These are phyloP conservation scores for Drosophila mimetica DNA, from an alignment of 2,888 invertebrate genomes.

Conservation along the genomic window DNA sequence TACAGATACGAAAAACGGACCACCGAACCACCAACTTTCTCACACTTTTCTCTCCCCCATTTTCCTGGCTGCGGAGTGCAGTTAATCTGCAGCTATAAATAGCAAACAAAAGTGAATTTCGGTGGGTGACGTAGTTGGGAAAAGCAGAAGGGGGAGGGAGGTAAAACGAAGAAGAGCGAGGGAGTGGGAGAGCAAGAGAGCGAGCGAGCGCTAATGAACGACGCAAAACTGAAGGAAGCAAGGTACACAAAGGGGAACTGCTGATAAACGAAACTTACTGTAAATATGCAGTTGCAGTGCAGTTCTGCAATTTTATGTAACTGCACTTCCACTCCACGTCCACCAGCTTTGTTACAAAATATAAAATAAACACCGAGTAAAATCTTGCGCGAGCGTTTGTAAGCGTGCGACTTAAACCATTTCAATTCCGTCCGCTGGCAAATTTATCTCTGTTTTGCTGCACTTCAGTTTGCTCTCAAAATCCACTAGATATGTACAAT, in stretches of 20 bases:
- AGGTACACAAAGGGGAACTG: conserved; percentile 38
- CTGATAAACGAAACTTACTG: conserved; percentile 62
- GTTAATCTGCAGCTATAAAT: conserved; percentile 63
- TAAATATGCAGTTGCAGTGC: conserved; percentile 62
- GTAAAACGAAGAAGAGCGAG: conserved; percentile 9
- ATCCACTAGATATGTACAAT: not conserved
- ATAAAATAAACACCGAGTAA: conserved; percentile 11
- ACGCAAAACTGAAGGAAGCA: conserved; percentile 22
- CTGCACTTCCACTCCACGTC: conserved; percentile 34
- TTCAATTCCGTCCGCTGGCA: conserved; percentile 13
- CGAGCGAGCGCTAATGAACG: conserved; percentile 31
- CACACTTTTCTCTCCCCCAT: not conserved
- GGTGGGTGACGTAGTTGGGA: conserved; percentile 23
- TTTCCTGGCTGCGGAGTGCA: conserved; percentile 23
- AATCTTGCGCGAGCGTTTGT: conserved; percentile 2
- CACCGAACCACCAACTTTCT: conserved; percentile 4
- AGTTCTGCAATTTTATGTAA: conserved; percentile 63
- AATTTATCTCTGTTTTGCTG: conserved; percentile 23
- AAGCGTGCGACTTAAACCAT: conserved; percentile 10
- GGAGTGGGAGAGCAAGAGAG: conserved; percentile 7
- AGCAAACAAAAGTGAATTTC: conserved; percentile 58
- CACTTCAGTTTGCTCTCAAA: conserved; percentile 6
- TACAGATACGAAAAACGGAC: conserved; percentile 12
- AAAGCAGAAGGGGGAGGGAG: conserved; percentile 55
- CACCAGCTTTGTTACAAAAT: conserved; percentile 1